Base-by-base conservation (phyloP, 2,888 invertebrate species). In the Catocala sponsa region DNA sequence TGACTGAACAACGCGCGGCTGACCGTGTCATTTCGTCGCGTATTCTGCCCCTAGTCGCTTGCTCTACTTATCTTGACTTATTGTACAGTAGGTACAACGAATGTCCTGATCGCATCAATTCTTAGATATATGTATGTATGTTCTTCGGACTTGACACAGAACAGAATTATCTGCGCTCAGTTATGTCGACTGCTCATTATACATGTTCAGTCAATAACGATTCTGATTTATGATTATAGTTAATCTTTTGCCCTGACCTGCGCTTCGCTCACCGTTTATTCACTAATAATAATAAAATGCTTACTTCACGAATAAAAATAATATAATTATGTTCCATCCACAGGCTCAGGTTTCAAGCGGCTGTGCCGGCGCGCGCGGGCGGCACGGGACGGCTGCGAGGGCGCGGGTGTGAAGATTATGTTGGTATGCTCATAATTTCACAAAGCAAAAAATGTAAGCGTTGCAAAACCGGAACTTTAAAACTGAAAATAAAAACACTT, bases 1-100 rank as follows among this genome's bases (percentile, higher is more conserved):
- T 70, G 60, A 64, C 58, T 69, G 63, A 70, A 67, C 54, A 59
- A 59, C 62, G 32, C 52, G 43, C 51, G 57, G 61, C 59, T 81
- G 76, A 80, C 78, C 79, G 80, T 81, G 80, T 82, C 80, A 80
- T 64, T 65, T 43, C 55, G 47, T 65, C 65, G 69, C 59, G 53
- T 48, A 56, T 62, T 35, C 53, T 61, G 60, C 53, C 44, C 59
- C 63, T 65, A 72, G 64, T 68, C 56, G 51, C 51, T 50, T 68
- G 57, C 50, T 57, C 66, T 59, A 71, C 66, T 71, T 71, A 43
- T 57, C 65, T 59, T 63, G 44, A 58, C 55, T 58, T 53, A 53
- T 33, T 44, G 38, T 53, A n/a, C n/a, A 63, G 10, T 41, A 10
- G 7, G 65, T 38, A 59, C 49, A 64, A 58, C 61, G 46, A 61